Base-by-base conservation (phyloP, 2,113 vertebrate species). In the Gasterosteus aculeatus region DNA sequence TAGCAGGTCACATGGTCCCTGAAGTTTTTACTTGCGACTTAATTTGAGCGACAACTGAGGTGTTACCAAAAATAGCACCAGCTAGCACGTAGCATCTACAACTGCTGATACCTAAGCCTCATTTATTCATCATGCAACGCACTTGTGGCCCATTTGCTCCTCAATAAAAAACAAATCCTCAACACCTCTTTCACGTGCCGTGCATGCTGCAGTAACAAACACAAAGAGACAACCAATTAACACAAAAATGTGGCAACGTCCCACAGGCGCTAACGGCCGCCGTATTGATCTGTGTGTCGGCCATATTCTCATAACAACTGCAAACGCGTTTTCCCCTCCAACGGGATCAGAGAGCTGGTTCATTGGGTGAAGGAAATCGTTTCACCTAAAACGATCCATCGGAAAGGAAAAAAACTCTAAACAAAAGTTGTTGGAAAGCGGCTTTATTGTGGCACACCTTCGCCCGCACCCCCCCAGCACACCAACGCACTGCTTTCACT, bases 401-500 rank as follows among this genome's bases (percentile, higher is more conserved):
- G 47, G 35, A 35, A 42, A 51, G 65, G 7, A 6, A 29, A 14
- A 58, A 69, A 73, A 29, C 31, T 67, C 46, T 47, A 68, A 12
- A 54, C 53, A 67, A 69, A 77, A 72, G 78, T 67, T 72, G 42
- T 60, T 68, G 63, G 59, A 80, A 82, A 76, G 19, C 58, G 54
- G 49, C 57, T 80, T 78, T 62, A 44, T 77, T 63, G 81, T 72
- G 68, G 44, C 72, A 18, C 12, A 38, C 19, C 74, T 67, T 58
- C 59, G 38, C 62, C 62, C 33, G n/a, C 70, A 49, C 8, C 78
- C 81, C 80, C 75, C 81, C 38, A 38, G 18, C 53, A 63, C 29
- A 56, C 9, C 59, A 57, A 81, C 84, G 83, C 80, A 81, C 73
- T 82, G 88, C 92, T 90, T 83, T 91, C 86, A 88, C 83, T 84